Percentiles rank a stretch among this genome's conserved stretches.
Evolutionary conservation across 2,797 vertebrate species (phyloP).

Genomic region (Sebastes trivittatus): DNA sequence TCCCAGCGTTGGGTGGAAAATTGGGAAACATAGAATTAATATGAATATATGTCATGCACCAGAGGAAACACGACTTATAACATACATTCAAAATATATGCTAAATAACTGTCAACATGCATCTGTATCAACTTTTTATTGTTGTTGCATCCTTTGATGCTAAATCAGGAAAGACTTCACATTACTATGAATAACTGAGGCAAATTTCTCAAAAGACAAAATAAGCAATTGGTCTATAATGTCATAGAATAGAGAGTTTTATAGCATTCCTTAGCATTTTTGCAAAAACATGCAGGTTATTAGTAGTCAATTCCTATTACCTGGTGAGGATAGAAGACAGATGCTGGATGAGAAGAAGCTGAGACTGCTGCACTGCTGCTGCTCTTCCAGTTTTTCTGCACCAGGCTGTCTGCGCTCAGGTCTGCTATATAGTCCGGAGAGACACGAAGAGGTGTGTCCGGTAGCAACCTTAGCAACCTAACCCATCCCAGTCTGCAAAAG

Average conservation of each 20-base stretch:
- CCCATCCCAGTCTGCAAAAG: not conserved
- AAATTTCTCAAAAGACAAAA: not conserved
- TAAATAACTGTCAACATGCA: not conserved
- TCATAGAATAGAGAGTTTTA: not conserved
- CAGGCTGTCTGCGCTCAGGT: not conserved
- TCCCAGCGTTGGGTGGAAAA: not conserved
- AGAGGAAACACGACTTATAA: not conserved
- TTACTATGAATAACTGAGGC: not conserved
- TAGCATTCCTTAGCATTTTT: not conserved
- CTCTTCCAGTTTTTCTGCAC: conserved; percentile 17
- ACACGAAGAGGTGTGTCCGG: conserved; percentile 32
- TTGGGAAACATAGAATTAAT: too few species aligned
- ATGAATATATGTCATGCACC: not conserved
- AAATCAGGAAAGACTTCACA: not conserved
- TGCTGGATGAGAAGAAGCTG: conserved; percentile 2
- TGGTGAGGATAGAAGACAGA: conserved; percentile 35
- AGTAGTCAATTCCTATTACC: conserved; percentile 33
- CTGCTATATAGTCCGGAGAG: conserved; percentile 22
- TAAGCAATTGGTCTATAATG: not conserved
- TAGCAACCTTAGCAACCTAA: not conserved
- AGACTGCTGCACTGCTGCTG: conserved; percentile 13
- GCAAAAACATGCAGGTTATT: not conserved
- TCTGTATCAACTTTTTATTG: not conserved
- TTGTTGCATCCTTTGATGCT: not conserved
- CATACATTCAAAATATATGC: not conserved